Evolutionary conservation across 1,140 invertebrate species (phyloP), one percentile per base, ranked within the genome.

Genomic region (Pectinophora gossypiella): DNA sequence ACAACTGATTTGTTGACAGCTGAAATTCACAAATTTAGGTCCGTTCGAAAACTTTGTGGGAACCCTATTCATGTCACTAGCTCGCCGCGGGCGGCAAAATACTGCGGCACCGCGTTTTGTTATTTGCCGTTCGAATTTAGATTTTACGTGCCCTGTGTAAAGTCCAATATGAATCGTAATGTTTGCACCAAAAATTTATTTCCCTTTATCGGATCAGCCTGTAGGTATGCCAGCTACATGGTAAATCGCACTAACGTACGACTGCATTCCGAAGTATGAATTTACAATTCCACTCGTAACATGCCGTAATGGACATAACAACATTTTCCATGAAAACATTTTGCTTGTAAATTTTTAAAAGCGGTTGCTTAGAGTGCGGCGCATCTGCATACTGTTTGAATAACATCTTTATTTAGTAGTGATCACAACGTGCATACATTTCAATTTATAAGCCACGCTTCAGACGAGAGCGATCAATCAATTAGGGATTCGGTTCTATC

Each of bases 71-170:
- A 18, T 40, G 69, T 73, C 72, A 77, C 72, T 68, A 71, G 74
- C 65, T 60, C 51, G 61, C 72, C 61, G 61, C 65, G 56, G 56
- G 59, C 50, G 40, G 61, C 61, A 60, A 57, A 66, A 72, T 75
- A 63, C 59, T 19, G 47, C 49, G 9, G 40, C 27, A 50, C n/a
- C 12, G 20, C 32, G 32, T 21, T 12, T 16, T 40, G 36, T 3
- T 15, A 15, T 40, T 18, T 49, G 20, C 27, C 27, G 53, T 53
- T 50, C 46, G 23, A 58, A 52, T 59, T 61, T 66, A 32, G 42
- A 63, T 60, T 61, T 54, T 65, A 65, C 16, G 36, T 40, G 15
- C 13, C n/a, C 9, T 40, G n/a, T 40, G 16, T 18, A 40, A 40
- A 40, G 36, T 16, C 1, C 16, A 40, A 16, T 16, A 15, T 40